Base-by-base conservation (phyloP, 2,888 invertebrate genomes). In the Belgica antarctica region DNA sequence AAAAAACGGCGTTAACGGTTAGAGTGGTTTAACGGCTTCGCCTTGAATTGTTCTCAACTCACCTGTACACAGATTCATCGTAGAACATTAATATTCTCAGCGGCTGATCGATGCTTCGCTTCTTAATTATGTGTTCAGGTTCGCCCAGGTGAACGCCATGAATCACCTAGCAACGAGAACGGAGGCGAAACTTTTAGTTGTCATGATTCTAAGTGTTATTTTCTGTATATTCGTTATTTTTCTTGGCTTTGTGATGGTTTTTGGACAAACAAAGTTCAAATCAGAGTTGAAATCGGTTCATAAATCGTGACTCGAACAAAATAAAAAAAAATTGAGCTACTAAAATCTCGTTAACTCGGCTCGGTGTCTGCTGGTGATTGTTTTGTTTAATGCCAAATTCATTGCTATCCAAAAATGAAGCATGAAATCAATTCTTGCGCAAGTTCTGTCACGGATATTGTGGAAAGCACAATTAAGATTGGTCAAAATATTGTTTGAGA, bases 41-140 rank as follows among this genome's bases (percentile, higher is more conserved):
- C n/a, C n/a, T n/a, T n/a, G n/a, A n/a, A n/a, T n/a, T n/a, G n/a
- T n/a, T 52, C 22, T 25, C 25, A n/a, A 59, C 86, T 85, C 77
- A 92, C 92, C 90, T 89, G 81, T 89, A 91, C 61, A 94, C 92
- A 76, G 94, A 94, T 74, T 89, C 86, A 77, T 94, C 94, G 77
- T 94, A 94, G 77, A 88, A 87, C 73, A 94, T 83, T 72, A 92
- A 86, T 75, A 94, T 94, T 76, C 94, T 84, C 73, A 94, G 82
- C 0, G 90, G 90, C 76, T 94, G 92, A 79, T 88, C 88, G 75
- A 90, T 85, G 76, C 89, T 92, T 72, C 94, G 82, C 77, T 89
- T 92, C 76, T 85, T 88, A 77, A 92, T 86, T 73, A 89, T 79
- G 76, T 92, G 92, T 5, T 83, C 85, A 10, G 89, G 86, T 27